phyloP scores from a whole-genome alignment of 2,113 vertebrate species.

The Thamnaconus septentrionalis region DNA sequence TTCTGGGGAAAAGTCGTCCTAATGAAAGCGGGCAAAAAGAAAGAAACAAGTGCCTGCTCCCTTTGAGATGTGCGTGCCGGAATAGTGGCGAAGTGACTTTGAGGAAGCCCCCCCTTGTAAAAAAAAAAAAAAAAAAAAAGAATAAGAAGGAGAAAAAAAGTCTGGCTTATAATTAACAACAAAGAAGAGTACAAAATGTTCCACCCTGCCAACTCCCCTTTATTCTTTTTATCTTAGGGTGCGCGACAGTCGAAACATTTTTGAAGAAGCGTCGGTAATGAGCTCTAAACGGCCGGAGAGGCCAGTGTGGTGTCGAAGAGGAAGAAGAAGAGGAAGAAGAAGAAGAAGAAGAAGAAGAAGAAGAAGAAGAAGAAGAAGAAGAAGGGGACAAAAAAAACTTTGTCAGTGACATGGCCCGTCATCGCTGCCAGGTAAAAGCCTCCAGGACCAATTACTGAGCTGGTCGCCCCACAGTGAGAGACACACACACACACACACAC shows the following conservation, averaged over 20 bases:
- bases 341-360: no score
- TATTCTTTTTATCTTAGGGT: no score
- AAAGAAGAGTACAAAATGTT: slow-evolving; percentile 14
- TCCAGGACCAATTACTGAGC: slow-evolving; percentile 63
- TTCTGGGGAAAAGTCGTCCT: slow-evolving; percentile 51
- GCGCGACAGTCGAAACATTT: slow-evolving; percentile 15
- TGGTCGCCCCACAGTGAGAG: slow-evolving; percentile 28
- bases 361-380: no score
- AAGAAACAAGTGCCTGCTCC: slow-evolving; percentile 38
- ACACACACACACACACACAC: neutral
- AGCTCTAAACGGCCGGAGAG: slow-evolving; percentile 45
- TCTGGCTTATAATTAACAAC: slow-evolving; percentile 47
- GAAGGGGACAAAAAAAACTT: slow-evolving; percentile 4
- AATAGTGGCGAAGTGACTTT: no score
- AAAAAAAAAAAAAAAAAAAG: no score
- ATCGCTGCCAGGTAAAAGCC: slow-evolving; percentile 55
- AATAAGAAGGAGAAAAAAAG: slow-evolving; percentile 42
- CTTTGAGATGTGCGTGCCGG: slow-evolving; percentile 53
- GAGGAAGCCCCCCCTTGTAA: no score
- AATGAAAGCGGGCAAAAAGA: slow-evolving; percentile 39
- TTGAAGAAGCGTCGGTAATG: slow-evolving; percentile 49
- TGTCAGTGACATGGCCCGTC: slow-evolving; percentile 28
- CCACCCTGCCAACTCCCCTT: neutral
- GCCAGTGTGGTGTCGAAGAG: slow-evolving; percentile 10
- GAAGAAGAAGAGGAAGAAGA: no score